phyloP scores from a whole-genome alignment of 2,888 invertebrate species.

The Petrophora chlorosata region DNA sequence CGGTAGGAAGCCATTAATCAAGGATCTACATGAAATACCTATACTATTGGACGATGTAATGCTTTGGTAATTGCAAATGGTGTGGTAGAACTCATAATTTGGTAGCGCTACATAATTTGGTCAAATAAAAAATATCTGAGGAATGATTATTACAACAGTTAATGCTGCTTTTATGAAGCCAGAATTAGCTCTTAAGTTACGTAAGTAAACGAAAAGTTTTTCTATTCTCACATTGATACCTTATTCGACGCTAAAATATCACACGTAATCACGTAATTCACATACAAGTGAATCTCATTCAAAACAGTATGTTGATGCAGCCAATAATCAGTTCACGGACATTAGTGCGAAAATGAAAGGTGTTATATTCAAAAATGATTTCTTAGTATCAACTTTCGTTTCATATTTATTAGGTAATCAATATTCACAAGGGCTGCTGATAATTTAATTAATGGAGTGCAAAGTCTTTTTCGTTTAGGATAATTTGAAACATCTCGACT shows the following conservation, averaged over 20 bases:
- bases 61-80: neutral
- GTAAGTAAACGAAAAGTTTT: slow-evolving; percentile 3
- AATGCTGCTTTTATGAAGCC: slow-evolving; percentile 2
- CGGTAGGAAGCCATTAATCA: slow-evolving; percentile 32
- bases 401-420: slow-evolving; percentile 11
- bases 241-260: slow-evolving; percentile 1
- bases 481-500: slow-evolving; percentile 49
- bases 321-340: slow-evolving; percentile 7
- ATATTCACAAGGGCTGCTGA: slow-evolving; percentile 30
- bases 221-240: slow-evolving; percentile 14
- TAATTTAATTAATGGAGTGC: slow-evolving; percentile 51
- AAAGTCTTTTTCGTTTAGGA: slow-evolving; percentile 47
- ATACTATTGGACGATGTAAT: neutral
- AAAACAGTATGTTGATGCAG: slow-evolving; percentile 20
- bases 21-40: slow-evolving; percentile 6
- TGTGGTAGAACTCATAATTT: neutral
- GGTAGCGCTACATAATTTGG: too few relatives aligned
- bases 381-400: slow-evolving; percentile 5
- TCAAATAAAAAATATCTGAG: neutral
- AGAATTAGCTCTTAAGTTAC: slow-evolving; percentile 1
- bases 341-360: slow-evolving; percentile 28
- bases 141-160: neutral
- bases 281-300: slow-evolving; percentile 25
- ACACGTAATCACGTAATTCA: too few relatives aligned
- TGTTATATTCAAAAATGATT: slow-evolving; percentile 28